Base-by-base conservation (phyloP, 1,140 invertebrate genomes). In the Drosophila sp. region DNA sequence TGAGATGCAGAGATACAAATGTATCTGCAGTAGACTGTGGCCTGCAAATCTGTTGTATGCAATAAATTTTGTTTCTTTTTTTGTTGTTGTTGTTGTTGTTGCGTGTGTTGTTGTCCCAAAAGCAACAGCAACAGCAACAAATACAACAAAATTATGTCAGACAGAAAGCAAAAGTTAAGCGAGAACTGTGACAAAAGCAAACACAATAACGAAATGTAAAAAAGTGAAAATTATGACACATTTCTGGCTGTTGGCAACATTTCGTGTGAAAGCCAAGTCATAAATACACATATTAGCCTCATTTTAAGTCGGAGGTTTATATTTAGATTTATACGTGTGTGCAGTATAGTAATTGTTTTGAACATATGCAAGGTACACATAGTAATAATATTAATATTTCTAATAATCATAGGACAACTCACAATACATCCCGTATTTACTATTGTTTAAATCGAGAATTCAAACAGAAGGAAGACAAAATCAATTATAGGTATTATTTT, bases 201-300 rank as follows among this genome's bases (percentile, higher is more conserved):
- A 46, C 54, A 58, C 18, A 62, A 77, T n/a, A 59, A 45, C 18
- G 11, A 27, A n/a, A 29, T 7, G 50, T 76, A 54, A 72, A 80
- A 87, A 87, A 89, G 82, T 87, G 82, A 87, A 86, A 87, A 86
- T 86, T 77, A 78, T 87, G 80, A 77, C 71, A 80, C 69, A 53
- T 76, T 62, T 69, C 36, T 36, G 41, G 7, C 4, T 58, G 13
- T 21, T 14, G 46, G 50, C 29, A 29, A 50, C 27, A 29, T 29
- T 27, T n/a, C 32, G 41, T 64, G 56, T 65, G 77, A 71, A 73
- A 70, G 50, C 46, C 43, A 13, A 14, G 46, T 40, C 76, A 89
- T 87, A 87, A 87, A 89, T 87, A 87, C 83, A 72, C 79, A 76
- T 89, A 87, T 89, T 87, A 87, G 83, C 83, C 83, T 89, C 79